Conservation (phyloP, 2,113 vertebrate genomes). For the Raja brachyura region DNA sequence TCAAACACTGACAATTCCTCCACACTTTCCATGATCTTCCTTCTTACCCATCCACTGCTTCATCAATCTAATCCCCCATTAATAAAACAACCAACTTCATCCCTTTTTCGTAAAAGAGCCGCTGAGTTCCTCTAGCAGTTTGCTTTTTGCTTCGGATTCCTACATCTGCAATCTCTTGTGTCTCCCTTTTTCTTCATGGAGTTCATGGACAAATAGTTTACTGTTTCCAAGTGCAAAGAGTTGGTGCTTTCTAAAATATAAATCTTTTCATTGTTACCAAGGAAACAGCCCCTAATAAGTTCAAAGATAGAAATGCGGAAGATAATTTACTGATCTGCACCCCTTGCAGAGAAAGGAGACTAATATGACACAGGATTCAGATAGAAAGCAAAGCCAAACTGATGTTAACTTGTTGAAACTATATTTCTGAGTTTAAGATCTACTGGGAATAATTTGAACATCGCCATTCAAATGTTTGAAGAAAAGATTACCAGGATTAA, state of each 20-base stretch:
- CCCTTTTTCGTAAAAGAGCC: background rate
- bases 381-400: background rate
- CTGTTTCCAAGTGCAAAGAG: background rate
- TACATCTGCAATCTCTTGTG: too few species aligned
- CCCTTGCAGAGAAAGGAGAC: background rate
- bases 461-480: conserved; percentile 9
- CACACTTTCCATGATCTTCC: background rate
- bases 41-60: too few species aligned
- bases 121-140: too few species aligned
- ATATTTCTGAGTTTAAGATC: background rate
- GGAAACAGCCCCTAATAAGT: background rate
- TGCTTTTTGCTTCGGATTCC: too few species aligned
- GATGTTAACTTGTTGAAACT: background rate
- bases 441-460: background rate
- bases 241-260: background rate
- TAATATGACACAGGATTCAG: background rate
- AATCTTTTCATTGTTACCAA: background rate
- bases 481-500: conserved; percentile 18
- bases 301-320: too few species aligned
- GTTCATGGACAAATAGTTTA: background rate
- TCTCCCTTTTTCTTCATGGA: too few species aligned
- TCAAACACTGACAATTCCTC: background rate
- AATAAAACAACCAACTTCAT: too few species aligned
- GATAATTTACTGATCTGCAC: background rate
- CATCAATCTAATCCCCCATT: background rate